Percentiles rank a stretch among this genome's conserved stretches.
Evolutionary conservation across 2,113 vertebrate species (phyloP).

Genomic region (Sphaerodactylus townsendi): DNA sequence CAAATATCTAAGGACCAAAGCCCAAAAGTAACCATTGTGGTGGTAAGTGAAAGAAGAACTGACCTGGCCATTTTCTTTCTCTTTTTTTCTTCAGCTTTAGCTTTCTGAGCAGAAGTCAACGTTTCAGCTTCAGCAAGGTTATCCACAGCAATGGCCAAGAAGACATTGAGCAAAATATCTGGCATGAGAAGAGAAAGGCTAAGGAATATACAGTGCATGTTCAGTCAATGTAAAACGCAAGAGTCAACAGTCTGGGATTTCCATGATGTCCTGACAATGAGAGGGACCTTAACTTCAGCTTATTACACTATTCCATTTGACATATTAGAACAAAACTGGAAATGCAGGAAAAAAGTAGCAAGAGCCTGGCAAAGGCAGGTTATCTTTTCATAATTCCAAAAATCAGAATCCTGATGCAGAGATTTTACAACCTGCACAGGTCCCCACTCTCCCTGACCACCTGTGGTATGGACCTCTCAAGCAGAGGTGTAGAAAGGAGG

Average conservation of each 20-base stretch:
- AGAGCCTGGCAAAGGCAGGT: not conserved
- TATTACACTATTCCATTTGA: not conserved
- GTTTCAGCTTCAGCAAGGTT: conserved; percentile 96
- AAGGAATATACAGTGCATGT: conserved; percentile 64
- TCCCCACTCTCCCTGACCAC: not conserved
- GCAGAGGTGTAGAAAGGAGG: no score
- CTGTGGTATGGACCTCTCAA: not conserved
- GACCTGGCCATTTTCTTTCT: conserved; percentile 87
- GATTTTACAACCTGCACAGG: not conserved
- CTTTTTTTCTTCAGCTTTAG: conserved; percentile 90
- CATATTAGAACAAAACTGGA: not conserved
- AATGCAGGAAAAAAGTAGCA: not conserved
- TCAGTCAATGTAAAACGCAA: not conserved
- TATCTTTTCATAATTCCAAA: not conserved
- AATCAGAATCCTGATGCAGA: not conserved
- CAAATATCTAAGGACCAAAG: not conserved
- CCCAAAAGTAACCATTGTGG: rapidly evolving
- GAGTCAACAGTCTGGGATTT: not conserved
- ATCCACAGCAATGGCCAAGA: conserved; percentile 96
- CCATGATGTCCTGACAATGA: not conserved
- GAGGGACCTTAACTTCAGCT: no score
- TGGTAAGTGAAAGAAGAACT: not conserved
- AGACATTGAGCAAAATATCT: conserved; percentile 98
- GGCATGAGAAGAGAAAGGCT: conserved; percentile 45
- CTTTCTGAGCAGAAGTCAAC: conserved; percentile 93